Evolutionary conservation across 1,140 invertebrate species (phyloP).

Genomic region (Bombus confusus): DNA sequence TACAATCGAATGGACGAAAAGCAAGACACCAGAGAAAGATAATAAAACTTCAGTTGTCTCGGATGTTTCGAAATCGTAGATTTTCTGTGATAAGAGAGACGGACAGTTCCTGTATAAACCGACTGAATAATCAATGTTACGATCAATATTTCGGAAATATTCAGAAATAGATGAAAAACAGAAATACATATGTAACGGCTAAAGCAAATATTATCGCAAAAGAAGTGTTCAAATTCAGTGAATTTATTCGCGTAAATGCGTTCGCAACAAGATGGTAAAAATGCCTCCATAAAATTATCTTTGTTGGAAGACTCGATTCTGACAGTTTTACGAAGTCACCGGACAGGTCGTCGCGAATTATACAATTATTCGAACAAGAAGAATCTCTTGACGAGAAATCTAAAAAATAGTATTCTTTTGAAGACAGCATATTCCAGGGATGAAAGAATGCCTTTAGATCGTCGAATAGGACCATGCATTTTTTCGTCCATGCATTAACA

Average conservation of each 20-base stretch:
- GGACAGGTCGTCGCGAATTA: not conserved
- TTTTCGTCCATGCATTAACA: slow-evolving; percentile 20
- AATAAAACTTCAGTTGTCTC: no score
- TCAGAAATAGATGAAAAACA: no score
- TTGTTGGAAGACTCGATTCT: not conserved
- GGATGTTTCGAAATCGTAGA: no score
- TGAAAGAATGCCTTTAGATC: not conserved
- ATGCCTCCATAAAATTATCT: not conserved
- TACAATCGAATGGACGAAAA: no score
- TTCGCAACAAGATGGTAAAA: not conserved
- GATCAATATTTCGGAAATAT: no score
- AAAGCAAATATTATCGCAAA: no score
- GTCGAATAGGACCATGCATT: not conserved
- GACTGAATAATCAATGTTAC: no score
- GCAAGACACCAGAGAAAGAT: no score
- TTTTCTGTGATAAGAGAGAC: no score
- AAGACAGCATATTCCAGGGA: not conserved
- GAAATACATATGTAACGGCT: no score
- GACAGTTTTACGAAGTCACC: not conserved
- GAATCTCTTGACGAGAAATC: not conserved
- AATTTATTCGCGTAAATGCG: not conserved
- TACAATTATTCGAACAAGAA: not conserved
- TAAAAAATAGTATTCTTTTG: not conserved
- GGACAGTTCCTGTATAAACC: no score
- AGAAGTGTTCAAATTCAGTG: not conserved